Evolutionary conservation across 2,888 invertebrate genomes (phyloP).

Genomic region (Yponomeuta sedellus): DNA sequence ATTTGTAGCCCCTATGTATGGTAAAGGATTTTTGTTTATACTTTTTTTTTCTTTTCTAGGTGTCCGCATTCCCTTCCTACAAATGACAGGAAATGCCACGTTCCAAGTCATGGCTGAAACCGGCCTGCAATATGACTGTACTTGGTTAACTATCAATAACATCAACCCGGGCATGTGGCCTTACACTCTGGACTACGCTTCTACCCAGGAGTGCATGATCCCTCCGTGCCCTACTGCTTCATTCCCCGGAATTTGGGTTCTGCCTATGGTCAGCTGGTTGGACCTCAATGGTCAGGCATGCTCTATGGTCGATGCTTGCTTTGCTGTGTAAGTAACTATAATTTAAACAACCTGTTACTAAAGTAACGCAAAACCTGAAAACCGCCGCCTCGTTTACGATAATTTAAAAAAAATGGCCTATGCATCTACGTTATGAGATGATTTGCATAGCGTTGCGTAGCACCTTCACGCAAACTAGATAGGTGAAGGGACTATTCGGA

Average conservation of each 20-base stretch:
- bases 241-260: slow-evolving; percentile 79
- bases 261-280: slow-evolving; percentile 78
- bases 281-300: slow-evolving; percentile 67
- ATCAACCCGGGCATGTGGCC: slow-evolving; percentile 77
- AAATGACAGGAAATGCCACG: slow-evolving; percentile 73
- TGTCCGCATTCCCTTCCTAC: slow-evolving; percentile 74
- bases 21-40: no score
- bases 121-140: slow-evolving; percentile 77
- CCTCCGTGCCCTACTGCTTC: slow-evolving; percentile 75
- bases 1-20: no score
- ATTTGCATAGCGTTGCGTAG: no score
- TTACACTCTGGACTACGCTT: slow-evolving; percentile 79
- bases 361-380: no score
- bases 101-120: slow-evolving; percentile 72
- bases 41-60: slow-evolving; percentile 34
- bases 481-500: no score
- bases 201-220: slow-evolving; percentile 73
- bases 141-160: slow-evolving; percentile 72
- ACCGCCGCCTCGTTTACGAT: no score
- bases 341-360: no score
- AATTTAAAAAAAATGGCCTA: no score
- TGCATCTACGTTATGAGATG: no score
- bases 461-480: no score
- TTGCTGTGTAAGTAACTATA: slow-evolving; percentile 50
- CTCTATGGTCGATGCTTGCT: slow-evolving; percentile 76